Evolutionary conservation across 2,888 invertebrate species (phyloP).

Genomic region (Lasioglossum morio): DNA sequence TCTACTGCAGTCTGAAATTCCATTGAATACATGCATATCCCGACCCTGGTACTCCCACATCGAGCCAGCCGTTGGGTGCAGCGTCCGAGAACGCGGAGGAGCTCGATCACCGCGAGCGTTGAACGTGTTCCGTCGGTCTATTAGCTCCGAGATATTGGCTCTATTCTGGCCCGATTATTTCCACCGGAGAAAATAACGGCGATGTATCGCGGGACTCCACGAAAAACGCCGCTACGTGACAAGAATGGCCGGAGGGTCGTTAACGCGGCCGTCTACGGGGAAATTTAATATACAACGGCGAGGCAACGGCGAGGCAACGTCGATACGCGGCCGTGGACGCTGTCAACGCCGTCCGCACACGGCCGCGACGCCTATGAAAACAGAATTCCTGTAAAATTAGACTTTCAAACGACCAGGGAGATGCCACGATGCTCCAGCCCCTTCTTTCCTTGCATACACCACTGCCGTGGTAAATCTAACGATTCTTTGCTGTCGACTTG

Average conservation of each 20-base stretch:
- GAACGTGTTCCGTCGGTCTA: not conserved
- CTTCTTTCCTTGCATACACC: not conserved
- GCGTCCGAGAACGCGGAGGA: not conserved
- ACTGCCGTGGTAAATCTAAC: not conserved
- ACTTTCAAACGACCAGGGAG: slow-evolving; percentile 66
- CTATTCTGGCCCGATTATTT: not conserved
- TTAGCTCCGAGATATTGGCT: slow-evolving; percentile 17
- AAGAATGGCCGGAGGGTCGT: slow-evolving; percentile 24
- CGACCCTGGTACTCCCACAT: slow-evolving; percentile 7
- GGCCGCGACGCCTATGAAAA: slow-evolving; percentile 20
- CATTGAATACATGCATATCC: slow-evolving; percentile 11
- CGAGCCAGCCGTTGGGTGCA: not conserved
- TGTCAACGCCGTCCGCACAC: not conserved
- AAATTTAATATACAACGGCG: slow-evolving; percentile 24
- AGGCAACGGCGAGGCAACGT: not conserved
- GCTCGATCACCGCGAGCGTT: slow-evolving; percentile 11
- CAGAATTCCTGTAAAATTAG: slow-evolving; percentile 63
- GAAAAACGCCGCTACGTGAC: slow-evolving; percentile 27
- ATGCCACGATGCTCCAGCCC: slow-evolving; percentile 6
- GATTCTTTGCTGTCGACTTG: slow-evolving; percentile 6
- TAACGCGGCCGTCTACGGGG: slow-evolving; percentile 15
- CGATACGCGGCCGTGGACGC: slow-evolving; percentile 17
- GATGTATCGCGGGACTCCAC: not conserved
- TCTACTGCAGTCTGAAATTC: slow-evolving; percentile 24
- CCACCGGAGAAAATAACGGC: slow-evolving; percentile 5